Evolutionary conservation across 2,797 vertebrate species (phyloP).

Genomic region (Crocodylus rhombifer): DNA sequence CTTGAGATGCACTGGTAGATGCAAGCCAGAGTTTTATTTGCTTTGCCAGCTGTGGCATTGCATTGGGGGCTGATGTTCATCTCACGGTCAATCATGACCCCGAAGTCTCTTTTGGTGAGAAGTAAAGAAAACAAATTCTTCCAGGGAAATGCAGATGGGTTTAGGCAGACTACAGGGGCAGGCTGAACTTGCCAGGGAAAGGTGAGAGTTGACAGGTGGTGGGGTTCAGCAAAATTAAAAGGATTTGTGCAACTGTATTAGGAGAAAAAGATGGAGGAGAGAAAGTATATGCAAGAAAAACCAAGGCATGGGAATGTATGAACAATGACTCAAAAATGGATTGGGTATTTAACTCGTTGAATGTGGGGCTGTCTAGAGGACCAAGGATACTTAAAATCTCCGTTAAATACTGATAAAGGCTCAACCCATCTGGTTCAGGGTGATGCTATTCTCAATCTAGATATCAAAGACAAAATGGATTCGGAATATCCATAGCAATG

Average conservation of each 20-base stretch:
- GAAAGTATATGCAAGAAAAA: constrained; percentile 20
- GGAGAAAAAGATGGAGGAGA: constrained; percentile 12
- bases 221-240: constrained; percentile 29
- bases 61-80: too few relatives aligned
- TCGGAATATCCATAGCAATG: neutral
- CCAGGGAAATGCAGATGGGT: neutral
- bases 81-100: too few relatives aligned
- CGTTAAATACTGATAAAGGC: neutral
- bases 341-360: neutral
- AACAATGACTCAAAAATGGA: constrained; percentile 43
- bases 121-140: neutral
- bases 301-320: constrained; percentile 35
- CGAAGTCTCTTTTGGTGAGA: too few relatives aligned
- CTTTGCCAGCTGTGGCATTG: too few relatives aligned
- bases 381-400: neutral
- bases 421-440: neutral
- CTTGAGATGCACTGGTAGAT: too few relatives aligned
- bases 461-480: fast-evolving
- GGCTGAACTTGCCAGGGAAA: neutral
- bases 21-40: too few relatives aligned
- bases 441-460: neutral
- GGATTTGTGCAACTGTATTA: neutral
- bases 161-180: neutral
- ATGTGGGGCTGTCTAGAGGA: constrained; percentile 31
- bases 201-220: neutral